phyloP scores from a whole-genome alignment of 2,888 invertebrate genomes.

The Tyria jacobaeae region DNA sequence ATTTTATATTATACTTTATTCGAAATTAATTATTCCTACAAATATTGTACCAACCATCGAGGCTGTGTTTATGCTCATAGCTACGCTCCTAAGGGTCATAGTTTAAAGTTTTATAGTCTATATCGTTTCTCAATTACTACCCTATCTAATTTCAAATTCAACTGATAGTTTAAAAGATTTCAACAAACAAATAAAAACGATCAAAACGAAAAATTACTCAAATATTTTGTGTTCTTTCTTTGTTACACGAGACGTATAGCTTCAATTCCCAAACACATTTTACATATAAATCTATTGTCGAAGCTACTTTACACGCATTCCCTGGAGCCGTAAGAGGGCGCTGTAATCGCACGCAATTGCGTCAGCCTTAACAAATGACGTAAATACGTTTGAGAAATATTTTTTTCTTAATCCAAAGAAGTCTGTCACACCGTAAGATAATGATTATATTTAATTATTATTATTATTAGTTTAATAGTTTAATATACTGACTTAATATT shows the following conservation, averaged over 20 bases:
- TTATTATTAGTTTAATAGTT: not conserved
- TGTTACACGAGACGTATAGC: not conserved
- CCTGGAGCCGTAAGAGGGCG: slow-evolving; percentile 10
- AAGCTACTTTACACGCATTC: slow-evolving; percentile 14
- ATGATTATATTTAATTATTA: not conserved
- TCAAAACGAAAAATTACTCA: not conserved
- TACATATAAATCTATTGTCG: slow-evolving; percentile 13
- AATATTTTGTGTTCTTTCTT: too few species aligned
- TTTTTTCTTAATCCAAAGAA: slow-evolving; percentile 3
- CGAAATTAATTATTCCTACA: too few species aligned
- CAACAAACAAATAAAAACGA: too few species aligned
- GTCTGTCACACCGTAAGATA: slow-evolving; percentile 9
- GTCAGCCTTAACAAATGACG: slow-evolving; percentile 20
- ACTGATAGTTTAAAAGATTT: too few species aligned
- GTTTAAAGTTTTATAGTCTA: too few species aligned
- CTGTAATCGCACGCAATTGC: slow-evolving; percentile 21
- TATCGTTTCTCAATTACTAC: too few species aligned
- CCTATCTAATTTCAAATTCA: too few species aligned
- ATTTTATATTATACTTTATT: too few species aligned
- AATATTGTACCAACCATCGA: too few species aligned
- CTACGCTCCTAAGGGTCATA: too few species aligned
- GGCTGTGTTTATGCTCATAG: too few species aligned
- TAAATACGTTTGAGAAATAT: slow-evolving; percentile 19
- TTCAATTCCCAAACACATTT: slow-evolving; percentile 10
- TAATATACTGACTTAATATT: not conserved